Evolutionary conservation across 2,797 vertebrate species (phyloP).

Genomic region (Fistularia commersonii): DNA sequence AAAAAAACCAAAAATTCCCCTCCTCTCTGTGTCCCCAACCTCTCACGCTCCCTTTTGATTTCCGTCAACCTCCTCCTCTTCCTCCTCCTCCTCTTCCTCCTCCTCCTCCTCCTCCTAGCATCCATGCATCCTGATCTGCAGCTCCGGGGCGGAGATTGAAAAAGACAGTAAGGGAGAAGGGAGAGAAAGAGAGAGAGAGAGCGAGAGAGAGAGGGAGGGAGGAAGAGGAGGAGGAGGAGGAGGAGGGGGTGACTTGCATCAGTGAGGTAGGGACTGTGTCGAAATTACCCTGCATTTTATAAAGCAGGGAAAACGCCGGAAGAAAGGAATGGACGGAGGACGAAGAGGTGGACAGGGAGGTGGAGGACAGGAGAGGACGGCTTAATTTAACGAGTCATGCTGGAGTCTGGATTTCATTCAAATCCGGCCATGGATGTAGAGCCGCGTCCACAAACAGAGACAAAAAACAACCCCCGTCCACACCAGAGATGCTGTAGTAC

Average conservation of each 20-base stretch:
- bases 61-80: constrained; percentile 44
- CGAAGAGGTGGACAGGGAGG: too few relatives aligned
- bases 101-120: too few relatives aligned
- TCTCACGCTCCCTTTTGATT: constrained; percentile 36
- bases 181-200: constrained; percentile 13
- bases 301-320: constrained; percentile 38
- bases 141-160: constrained; percentile 52
- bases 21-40: constrained; percentile 44
- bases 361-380: too few relatives aligned
- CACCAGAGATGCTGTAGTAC: too few relatives aligned
- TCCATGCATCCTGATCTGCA: constrained; percentile 58
- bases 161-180: constrained; percentile 3
- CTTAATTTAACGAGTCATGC: too few relatives aligned
- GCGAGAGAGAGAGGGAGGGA: constrained; percentile 23
- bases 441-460: too few relatives aligned
- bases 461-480: too few relatives aligned
- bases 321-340: not conserved
- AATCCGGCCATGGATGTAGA: too few relatives aligned
- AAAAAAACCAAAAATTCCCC: constrained; percentile 10
- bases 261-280: constrained; percentile 71
- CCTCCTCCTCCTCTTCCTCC: constrained; percentile 4
- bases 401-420: too few relatives aligned
- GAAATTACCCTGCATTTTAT: constrained; percentile 66
- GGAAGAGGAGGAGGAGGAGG: constrained; percentile 32
- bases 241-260: constrained; percentile 67